These are phyloP conservation scores for Odontophorus gujanensis DNA, from an alignment of 2,113 vertebrate species.

Conservation along the genomic window DNA sequence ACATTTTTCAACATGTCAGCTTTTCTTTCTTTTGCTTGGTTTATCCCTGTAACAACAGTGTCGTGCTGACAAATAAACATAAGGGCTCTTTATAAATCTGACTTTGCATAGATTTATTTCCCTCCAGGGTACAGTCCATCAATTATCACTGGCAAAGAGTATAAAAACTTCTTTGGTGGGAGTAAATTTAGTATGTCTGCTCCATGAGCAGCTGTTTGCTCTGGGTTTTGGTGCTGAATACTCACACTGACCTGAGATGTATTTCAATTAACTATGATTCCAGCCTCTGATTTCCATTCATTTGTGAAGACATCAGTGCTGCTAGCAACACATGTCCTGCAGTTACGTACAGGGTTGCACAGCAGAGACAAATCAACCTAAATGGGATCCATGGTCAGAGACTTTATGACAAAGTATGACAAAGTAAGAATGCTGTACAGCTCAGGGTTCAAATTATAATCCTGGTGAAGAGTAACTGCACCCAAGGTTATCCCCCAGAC, in stretches of 20 bases:
- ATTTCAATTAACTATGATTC: neutral
- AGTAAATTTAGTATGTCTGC: neutral
- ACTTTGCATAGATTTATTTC: conserved; percentile 65
- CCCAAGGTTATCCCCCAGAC: neutral
- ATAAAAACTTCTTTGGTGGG: conserved; percentile 1
- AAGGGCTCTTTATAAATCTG: conserved; percentile 69
- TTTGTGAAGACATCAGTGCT: neutral
- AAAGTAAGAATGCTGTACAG: neutral
- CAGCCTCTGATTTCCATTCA: accelerated
- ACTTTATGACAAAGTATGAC: neutral
- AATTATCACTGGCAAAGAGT: conserved; percentile 61
- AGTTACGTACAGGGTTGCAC: accelerated
- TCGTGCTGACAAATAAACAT: conserved; percentile 70
- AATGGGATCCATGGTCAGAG: accelerated
- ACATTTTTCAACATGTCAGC: neutral
- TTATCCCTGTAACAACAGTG: conserved; percentile 64
- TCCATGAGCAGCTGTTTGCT: neutral
- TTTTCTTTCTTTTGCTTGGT: conserved; percentile 16
- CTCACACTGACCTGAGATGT: neutral
- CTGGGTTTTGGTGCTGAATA: neutral
- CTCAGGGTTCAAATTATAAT: neutral
- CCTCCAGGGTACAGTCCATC: conserved; percentile 62
- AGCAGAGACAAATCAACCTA: neutral
- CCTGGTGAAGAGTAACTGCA: neutral
- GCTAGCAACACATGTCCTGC: neutral